These are phyloP conservation scores for Buteo buteo DNA, from an alignment of 2,113 vertebrate species.

Conservation along the genomic window DNA sequence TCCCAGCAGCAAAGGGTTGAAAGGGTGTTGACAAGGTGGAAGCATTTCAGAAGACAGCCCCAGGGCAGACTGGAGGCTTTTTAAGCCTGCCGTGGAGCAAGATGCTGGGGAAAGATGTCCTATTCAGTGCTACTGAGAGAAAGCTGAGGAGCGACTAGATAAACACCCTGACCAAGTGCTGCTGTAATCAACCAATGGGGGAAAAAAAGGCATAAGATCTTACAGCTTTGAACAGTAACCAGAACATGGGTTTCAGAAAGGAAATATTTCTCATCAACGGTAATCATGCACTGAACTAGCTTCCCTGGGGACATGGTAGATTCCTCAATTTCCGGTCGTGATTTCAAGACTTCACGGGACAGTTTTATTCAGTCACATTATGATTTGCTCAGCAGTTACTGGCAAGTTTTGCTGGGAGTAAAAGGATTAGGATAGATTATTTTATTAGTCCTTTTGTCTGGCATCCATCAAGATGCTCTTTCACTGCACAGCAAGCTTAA, in stretches of 20 bases:
- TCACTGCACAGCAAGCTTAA: not conserved
- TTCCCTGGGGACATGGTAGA: not conserved
- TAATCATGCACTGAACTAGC: not conserved
- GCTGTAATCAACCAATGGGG: not conserved
- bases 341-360: not conserved
- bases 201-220: not conserved
- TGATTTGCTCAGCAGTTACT: constrained; percentile 3
- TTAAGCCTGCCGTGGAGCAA: not conserved
- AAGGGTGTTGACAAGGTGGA: not conserved
- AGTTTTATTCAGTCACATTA: constrained; percentile 15
- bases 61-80: not conserved
- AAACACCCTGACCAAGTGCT: not conserved
- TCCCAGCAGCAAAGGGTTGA: not conserved
- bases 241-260: not conserved
- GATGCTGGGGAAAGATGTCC: not conserved
- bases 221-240: not conserved
- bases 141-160: not conserved
- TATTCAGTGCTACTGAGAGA: not conserved
- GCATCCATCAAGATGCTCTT: not conserved
- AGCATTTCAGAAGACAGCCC: not conserved
- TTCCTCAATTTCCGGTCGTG: not conserved
- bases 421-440: constrained; percentile 10
- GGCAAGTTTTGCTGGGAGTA: not conserved
- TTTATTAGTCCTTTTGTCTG: not conserved
- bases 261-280: not conserved